Percentiles rank a stretch among this genome's conserved stretches.
phyloP scores from a whole-genome alignment of 2,888 invertebrate species.

The Meiosimyza platycephala region DNA sequence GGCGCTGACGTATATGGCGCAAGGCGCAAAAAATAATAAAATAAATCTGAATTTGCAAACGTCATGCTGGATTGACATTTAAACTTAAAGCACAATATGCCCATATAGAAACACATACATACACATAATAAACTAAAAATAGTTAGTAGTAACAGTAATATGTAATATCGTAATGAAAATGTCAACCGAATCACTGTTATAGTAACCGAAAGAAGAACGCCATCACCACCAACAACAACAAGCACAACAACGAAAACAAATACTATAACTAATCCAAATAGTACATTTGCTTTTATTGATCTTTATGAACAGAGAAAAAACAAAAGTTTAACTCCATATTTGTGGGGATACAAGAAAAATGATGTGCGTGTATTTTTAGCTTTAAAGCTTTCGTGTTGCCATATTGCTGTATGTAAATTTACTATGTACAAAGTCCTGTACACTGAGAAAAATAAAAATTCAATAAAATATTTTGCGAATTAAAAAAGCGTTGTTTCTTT shows the following conservation, averaged over 20 bases:
- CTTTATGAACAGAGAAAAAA: background rate
- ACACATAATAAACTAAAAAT: background rate
- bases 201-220: background rate
- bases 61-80: conserved; percentile 20
- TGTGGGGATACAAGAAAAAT: background rate
- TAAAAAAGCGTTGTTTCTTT: too few species aligned
- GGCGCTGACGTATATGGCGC: conserved; percentile 10
- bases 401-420: too few species aligned
- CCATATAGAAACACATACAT: background rate
- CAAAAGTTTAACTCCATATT: conserved; percentile 8
- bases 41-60: conserved; percentile 5
- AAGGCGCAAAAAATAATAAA: background rate
- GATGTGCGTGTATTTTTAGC: too few species aligned
- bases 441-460: too few species aligned
- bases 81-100: background rate
- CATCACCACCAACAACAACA: conserved; percentile 45
- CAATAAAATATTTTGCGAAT: too few species aligned
- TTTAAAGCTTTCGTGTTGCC: too few species aligned
- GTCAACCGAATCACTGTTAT: conserved; percentile 23
- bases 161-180: conserved; percentile 13
- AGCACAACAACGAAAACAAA: conserved; percentile 11
- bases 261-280: conserved; percentile 3
- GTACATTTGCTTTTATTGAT: conserved; percentile 16
- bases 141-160: background rate
- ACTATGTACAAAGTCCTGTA: too few species aligned